Conservation (phyloP, 2,797 vertebrate genomes). For the Margarornis squamiger region DNA sequence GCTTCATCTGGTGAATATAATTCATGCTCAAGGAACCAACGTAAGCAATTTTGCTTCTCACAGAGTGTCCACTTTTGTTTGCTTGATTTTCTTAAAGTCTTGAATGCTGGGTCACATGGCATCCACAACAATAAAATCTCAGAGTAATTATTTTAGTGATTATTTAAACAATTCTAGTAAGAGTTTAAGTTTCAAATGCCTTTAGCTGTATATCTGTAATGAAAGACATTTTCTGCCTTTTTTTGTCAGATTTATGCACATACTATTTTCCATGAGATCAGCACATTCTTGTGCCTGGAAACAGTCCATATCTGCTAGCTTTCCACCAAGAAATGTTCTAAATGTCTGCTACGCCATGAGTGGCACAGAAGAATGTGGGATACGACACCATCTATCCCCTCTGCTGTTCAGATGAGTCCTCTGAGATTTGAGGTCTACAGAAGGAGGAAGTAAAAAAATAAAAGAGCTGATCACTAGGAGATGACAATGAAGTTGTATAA, state of each 20-base stretch:
- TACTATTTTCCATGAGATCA: neutral
- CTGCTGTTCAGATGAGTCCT: neutral
- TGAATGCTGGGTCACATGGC: neutral
- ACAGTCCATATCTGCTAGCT: neutral
- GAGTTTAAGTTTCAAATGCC: neutral
- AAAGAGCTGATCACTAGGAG: neutral
- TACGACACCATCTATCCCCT: neutral
- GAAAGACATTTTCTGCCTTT: neutral
- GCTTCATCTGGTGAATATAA: neutral
- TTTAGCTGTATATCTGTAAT: neutral
- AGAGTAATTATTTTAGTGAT: neutral
- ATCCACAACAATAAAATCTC: neutral
- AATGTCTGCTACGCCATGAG: neutral
- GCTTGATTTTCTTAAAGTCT: neutral
- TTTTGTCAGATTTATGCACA: neutral
- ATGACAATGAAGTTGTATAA: neutral
- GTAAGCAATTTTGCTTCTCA: neutral
- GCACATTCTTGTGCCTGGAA: neutral
- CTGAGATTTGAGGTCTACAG: neutral
- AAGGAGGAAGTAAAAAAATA: neutral
- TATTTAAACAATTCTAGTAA: neutral
- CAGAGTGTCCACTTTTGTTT: neutral
- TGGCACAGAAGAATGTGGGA: neutral
- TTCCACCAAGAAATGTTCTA: neutral
- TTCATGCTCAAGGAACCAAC: neutral